Percentiles rank a stretch among this genome's conserved stretches.
Conservation (phyloP, 2,113 vertebrate genomes). For the Terrapene triunguis region DNA sequence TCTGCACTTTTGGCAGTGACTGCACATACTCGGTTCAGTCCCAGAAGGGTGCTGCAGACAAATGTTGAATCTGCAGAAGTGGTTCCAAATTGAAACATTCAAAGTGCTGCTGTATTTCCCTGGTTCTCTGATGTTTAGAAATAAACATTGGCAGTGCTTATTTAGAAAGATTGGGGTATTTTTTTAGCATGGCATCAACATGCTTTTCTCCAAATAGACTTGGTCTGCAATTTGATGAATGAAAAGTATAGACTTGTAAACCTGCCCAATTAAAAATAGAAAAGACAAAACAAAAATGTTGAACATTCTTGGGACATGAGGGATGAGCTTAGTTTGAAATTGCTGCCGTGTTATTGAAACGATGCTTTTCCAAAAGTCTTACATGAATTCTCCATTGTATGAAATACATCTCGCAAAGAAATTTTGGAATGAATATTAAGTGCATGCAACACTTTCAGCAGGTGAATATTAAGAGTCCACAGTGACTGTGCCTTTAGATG, state of each 20-base stretch:
- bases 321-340: neutral
- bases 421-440: neutral
- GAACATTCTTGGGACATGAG: neutral
- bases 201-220: constrained; percentile 8
- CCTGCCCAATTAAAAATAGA: constrained; percentile 12
- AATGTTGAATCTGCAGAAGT: constrained; percentile 75
- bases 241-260: constrained; percentile 59
- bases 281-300: neutral
- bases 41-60: constrained; percentile 73
- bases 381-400: neutral
- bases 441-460: neutral
- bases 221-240: constrained; percentile 41
- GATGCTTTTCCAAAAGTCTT: neutral
- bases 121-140: constrained; percentile 77
- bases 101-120: constrained; percentile 68
- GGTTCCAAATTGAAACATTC: constrained; percentile 70
- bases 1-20: constrained; percentile 71
- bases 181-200: constrained; percentile 66
- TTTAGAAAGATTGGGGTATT: constrained; percentile 50
- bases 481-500: fast-evolving
- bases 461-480: fast-evolving
- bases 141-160: constrained; percentile 78
- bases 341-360: neutral
- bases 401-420: neutral
- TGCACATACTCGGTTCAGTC: constrained; percentile 54